Evolutionary conservation across 2,888 invertebrate genomes (phyloP), one percentile per base, ranked within the genome.

Genomic region (Osmoderma eremita): DNA sequence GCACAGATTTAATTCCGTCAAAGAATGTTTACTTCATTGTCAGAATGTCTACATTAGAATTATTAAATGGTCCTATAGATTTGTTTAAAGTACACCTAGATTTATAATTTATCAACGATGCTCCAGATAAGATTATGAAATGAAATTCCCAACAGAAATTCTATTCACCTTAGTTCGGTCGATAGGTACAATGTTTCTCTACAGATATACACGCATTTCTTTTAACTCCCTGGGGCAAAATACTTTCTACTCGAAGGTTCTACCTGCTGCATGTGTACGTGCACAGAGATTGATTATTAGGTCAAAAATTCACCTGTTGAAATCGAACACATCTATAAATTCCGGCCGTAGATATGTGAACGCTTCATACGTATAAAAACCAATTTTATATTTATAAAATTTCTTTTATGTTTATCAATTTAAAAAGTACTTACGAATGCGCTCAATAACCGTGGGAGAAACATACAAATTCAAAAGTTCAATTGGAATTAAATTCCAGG

Each of bases 291-390:
- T 61, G 48, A 61, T 61, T 30, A 45, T 61, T 30, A 61, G 58
- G 58, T 61, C 58, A 48, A 24, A 61, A 61, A 61, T 61, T 61
- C 58, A 61, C 58, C 58, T 61, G 58, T 45, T 61, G 58, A 61
- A 61, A 45, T 17, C 12, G 41, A 41, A 20, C 12, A 18, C 12
- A 15, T 2, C 18, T 20, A 42, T 13, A 42, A n/a, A 15, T 18
- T 13, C 10, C n/a, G 17, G 10, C 3, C 6, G 18, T 48, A 48
- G 20, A 48, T 20, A n/a, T 5, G n/a, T n/a, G n/a, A n/a, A n/a
- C n/a, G n/a, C n/a, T n/a, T n/a, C n/a, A n/a, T n/a, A n/a, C n/a
- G n/a, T n/a, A n/a, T n/a, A n/a, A n/a, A n/a, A n/a, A n/a, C n/a
- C n/a, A n/a, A n/a, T n/a, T n/a, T n/a, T n/a, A 36, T 36, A 42